Percentiles rank a stretch among this genome's conserved stretches.
These are phyloP conservation scores for Raja brachyura DNA, from an alignment of 2,113 vertebrate genomes.

Conservation along the genomic window DNA sequence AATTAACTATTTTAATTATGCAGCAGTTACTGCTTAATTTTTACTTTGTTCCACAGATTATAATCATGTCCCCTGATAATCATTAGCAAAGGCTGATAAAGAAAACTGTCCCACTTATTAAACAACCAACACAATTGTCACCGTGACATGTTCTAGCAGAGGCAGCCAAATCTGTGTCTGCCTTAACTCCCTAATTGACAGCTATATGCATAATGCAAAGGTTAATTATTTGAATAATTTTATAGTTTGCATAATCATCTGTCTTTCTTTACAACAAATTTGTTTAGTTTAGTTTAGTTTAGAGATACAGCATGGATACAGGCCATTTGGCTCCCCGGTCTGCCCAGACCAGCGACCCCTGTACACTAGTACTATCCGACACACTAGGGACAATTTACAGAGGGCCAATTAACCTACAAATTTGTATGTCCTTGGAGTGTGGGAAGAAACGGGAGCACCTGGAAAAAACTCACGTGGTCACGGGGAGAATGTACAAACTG, in stretches of 20 bases:
- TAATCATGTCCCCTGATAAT: conserved; percentile 7
- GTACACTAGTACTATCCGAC: too few relatives aligned
- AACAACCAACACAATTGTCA: neutral
- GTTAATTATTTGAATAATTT: neutral
- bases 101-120: neutral
- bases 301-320: too few relatives aligned
- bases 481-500: too few relatives aligned
- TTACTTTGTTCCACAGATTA: neutral
- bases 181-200: neutral
- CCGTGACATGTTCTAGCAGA: neutral
- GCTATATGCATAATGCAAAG: neutral
- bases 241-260: neutral
- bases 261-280: neutral
- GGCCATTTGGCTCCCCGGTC: too few relatives aligned
- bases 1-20: neutral
- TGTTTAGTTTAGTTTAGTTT: neutral
- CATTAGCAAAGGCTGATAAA: neutral
- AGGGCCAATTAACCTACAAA: too few relatives aligned
- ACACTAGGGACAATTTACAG: too few relatives aligned
- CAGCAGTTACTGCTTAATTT: neutral
- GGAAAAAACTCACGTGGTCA: too few relatives aligned
- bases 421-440: too few relatives aligned
- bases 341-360: too few relatives aligned
- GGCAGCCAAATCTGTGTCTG: neutral
- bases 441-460: too few relatives aligned